Evolutionary conservation across 2,113 vertebrate species (phyloP), one percentile per base, ranked within the genome.

Genomic region (Anser cygnoides): DNA sequence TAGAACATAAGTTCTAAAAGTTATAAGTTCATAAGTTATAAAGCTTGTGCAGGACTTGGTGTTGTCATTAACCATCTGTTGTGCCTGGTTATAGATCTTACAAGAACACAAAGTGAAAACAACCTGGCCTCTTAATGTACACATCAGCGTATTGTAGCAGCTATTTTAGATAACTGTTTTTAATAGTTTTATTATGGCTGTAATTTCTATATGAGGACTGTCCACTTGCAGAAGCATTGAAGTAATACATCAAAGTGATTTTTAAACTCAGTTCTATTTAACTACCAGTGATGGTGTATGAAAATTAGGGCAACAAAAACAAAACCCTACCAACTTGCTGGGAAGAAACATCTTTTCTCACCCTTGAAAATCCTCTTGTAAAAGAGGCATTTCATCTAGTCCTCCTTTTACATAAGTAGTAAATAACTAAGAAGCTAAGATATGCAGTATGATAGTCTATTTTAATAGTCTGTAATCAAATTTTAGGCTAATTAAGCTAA

Each of bases 71-170:
- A 87, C 86, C 89, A 92, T 96, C 84, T 75, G 92, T 94, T 0
- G 46, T 97, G 92, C 90, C 93, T 93, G 81, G 89, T 76, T 92
- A 93, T 75, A 0, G 4, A 82, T 91, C 87, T 84, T 63, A 82
- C 26, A 73, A 87, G 80, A 80, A 21, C 46, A 91, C 44, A 71
- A 81, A 93, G 54, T 83, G 80, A 61, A 84, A 94, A 85, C 26
- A 85, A 89, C 68, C 87, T 1, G 91, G 92, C 92, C 92, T 96
- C 55, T 89, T 68, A 77, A 89, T 73, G 78, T 93, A 81, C 55
- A 41, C 65, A 96, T 92, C 93, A 96, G 95, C 95, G 89, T 87
- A 96, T 50, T 96, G 96, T 96, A 96, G 96, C 96, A 96, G 92
- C 95, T 94, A 50, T 91, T 97, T 93, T 93, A 96, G 92, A 87